Percentiles rank a stretch among this genome's conserved stretches.
These are phyloP conservation scores for Boloria selene DNA, from an alignment of 2,888 invertebrate species.

Conservation along the genomic window DNA sequence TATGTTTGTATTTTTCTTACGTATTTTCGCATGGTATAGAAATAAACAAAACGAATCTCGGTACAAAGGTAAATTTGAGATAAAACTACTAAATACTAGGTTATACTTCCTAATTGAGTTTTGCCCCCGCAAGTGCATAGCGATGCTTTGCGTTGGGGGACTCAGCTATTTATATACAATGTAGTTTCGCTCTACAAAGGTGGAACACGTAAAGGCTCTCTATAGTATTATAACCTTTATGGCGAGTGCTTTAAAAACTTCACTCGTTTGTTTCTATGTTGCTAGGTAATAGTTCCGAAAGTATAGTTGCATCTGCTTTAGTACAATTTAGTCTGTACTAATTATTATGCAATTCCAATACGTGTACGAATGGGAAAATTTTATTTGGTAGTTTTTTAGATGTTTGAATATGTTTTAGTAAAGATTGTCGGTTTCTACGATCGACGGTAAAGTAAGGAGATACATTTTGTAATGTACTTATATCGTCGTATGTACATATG, in stretches of 20 bases:
- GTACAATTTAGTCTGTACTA: constrained; percentile 31
- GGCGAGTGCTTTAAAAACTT: constrained; percentile 27
- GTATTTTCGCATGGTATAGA: background rate
- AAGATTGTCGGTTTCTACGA: background rate
- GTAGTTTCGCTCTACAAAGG: constrained; percentile 35
- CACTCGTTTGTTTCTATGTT: constrained; percentile 22
- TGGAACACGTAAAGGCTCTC: constrained; percentile 26
- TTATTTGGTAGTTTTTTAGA: constrained; percentile 8
- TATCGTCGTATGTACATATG: no score
- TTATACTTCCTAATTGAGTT: constrained; percentile 64
- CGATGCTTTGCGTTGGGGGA: constrained; percentile 44
- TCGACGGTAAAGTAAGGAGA: background rate
- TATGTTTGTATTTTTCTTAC: no score
- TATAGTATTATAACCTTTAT: constrained; percentile 34
- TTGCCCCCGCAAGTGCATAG: constrained; percentile 48
- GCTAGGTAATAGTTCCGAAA: constrained; percentile 26
- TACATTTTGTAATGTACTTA: no score
- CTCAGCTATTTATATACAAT: constrained; percentile 43
- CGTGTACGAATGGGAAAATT: constrained; percentile 19
- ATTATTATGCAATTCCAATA: constrained; percentile 33
- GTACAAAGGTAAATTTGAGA: constrained; percentile 14
- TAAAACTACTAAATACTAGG: constrained; percentile 44
- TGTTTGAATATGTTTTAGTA: background rate
- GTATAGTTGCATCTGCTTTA: constrained; percentile 26
- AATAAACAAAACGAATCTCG: constrained; percentile 23